These are phyloP conservation scores for Tapera naevia DNA, from an alignment of 2,797 vertebrate genomes.

Conservation along the genomic window DNA sequence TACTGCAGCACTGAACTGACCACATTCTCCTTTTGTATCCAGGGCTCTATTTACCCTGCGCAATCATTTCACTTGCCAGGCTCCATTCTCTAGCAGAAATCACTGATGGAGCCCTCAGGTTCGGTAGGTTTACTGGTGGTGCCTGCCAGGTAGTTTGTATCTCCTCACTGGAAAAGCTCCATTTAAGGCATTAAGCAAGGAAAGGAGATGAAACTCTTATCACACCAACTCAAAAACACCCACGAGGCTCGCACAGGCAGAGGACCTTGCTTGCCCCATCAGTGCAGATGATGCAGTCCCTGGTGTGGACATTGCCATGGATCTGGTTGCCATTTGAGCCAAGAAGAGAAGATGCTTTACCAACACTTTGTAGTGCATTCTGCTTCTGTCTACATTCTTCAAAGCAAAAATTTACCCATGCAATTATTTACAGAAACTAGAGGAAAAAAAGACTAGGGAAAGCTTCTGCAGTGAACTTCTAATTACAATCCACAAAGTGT, in stretches of 20 bases:
- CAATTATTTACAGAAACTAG: slow-evolving; percentile 54
- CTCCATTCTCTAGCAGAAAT: neutral
- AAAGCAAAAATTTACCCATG: neutral
- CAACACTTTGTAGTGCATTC: neutral
- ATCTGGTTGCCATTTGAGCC: neutral
- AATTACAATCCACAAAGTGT: slow-evolving; percentile 58
- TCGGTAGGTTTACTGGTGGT: no score
- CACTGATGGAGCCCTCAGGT: neutral
- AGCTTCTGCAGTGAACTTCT: slow-evolving; percentile 47
- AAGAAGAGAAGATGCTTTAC: neutral
- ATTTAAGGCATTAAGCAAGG: neutral
- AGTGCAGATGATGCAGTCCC: neutral
- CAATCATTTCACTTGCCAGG: rapidly evolving
- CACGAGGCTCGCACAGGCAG: neutral
- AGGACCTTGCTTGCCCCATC: neutral
- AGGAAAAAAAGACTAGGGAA: slow-evolving; percentile 5
- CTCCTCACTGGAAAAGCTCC: neutral
- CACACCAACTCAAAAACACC: neutral
- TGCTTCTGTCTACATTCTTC: neutral
- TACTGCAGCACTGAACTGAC: neutral
- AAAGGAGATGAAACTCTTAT: neutral
- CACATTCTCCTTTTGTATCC: neutral
- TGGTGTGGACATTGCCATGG: rapidly evolving
- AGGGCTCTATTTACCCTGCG: neutral
- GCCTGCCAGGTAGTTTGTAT: neutral